Evolutionary conservation across 2,888 invertebrate genomes (phyloP).

Genomic region (Diaprepes abbreviatus): DNA sequence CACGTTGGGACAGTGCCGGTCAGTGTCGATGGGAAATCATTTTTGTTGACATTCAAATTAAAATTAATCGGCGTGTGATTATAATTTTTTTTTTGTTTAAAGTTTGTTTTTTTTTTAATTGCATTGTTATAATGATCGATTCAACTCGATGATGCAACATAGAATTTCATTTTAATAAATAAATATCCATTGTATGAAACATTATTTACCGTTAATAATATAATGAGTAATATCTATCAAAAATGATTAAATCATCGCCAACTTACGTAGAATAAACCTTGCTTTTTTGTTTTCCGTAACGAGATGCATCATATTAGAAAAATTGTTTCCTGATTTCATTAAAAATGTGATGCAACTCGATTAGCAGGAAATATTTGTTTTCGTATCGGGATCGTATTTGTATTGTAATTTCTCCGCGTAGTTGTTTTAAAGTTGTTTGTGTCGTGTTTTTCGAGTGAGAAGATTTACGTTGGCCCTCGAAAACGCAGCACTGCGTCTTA

Average conservation of each 20-base stretch:
- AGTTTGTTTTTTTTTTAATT: background rate
- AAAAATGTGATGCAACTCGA: background rate
- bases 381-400: background rate
- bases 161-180: constrained; percentile 35
- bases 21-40: background rate
- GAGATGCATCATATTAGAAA: background rate
- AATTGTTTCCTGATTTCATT: background rate
- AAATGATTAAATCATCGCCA: constrained; percentile 31
- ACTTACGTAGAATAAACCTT: constrained; percentile 11
- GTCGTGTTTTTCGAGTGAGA: constrained; percentile 36
- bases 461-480: constrained; percentile 26
- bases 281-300: background rate
- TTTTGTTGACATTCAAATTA: background rate
- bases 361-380: background rate
- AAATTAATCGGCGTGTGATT: background rate
- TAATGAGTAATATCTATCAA: constrained; percentile 40
- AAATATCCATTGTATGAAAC: constrained; percentile 38
- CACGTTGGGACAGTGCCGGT: constrained; percentile 24
- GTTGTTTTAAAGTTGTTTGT: constrained; percentile 26
- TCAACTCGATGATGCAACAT: constrained; percentile 40
- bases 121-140: constrained; percentile 28
- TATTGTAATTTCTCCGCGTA: constrained; percentile 23
- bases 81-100: no score
- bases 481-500: constrained; percentile 31
- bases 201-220: constrained; percentile 37